Percentiles rank a stretch among this genome's conserved stretches.
These are phyloP conservation scores for Drosophila ezoana DNA, from an alignment of 2,888 invertebrate genomes.

Conservation along the genomic window DNA sequence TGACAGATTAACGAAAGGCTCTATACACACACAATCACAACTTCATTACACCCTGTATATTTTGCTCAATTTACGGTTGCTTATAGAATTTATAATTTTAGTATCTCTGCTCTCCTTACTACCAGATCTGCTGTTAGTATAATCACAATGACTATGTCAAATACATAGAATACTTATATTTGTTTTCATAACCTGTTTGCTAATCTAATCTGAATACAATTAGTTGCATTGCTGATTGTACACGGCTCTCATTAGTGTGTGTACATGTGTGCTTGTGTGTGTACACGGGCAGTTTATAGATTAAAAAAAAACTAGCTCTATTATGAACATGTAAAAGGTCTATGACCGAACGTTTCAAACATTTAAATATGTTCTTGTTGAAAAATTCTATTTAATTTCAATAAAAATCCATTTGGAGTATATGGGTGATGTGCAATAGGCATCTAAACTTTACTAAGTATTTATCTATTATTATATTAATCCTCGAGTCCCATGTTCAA, in stretches of 20 bases:
- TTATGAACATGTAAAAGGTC: neutral
- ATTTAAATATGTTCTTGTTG: neutral
- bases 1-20: too few relatives aligned
- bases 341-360: slow-evolving; percentile 2
- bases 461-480: too few relatives aligned
- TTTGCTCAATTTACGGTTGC: neutral
- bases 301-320: neutral
- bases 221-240: slow-evolving; percentile 7
- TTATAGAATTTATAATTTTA: neutral
- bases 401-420: too few relatives aligned
- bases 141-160: slow-evolving; percentile 27
- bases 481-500: too few relatives aligned
- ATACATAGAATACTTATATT: neutral
- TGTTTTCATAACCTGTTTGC: neutral
- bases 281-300: neutral
- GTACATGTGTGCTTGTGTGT: neutral
- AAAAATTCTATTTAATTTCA: too few relatives aligned
- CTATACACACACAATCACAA: neutral
- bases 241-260: neutral
- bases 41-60: neutral
- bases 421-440: too few relatives aligned
- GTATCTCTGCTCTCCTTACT: neutral
- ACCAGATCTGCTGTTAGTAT: neutral
- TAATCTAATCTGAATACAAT: slow-evolving; percentile 20
- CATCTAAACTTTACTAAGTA: too few relatives aligned